Percentiles rank a stretch among this genome's conserved stretches.
phyloP scores from a whole-genome alignment of 2,113 vertebrate species.

The Tachuris rubrigastra region DNA sequence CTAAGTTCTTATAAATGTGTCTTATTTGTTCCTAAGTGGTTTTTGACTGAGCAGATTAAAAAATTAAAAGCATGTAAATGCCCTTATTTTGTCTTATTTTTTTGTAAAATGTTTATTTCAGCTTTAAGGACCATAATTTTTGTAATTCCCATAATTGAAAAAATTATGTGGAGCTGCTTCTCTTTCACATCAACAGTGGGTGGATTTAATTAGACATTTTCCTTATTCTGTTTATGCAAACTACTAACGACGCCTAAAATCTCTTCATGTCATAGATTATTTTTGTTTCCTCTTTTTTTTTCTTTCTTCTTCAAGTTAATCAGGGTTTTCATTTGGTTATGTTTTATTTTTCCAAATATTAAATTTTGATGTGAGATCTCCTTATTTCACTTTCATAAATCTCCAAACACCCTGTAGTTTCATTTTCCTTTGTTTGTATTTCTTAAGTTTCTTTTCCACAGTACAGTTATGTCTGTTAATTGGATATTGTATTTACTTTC shows the following conservation, averaged over 20 bases:
- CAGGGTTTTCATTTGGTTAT: not conserved
- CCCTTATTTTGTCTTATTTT: not conserved
- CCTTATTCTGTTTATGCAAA: constrained; percentile 1
- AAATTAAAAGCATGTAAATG: not conserved
- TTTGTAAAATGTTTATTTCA: not conserved
- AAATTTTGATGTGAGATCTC: not conserved
- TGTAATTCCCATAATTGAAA: not conserved
- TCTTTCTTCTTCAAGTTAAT: not conserved
- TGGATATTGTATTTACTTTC: constrained; percentile 35
- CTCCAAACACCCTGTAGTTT: not conserved
- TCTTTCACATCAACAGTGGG: not conserved
- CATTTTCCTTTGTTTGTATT: constrained; percentile 30
- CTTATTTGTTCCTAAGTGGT: not conserved
- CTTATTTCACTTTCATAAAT: constrained; percentile 32
- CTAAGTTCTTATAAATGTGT: not conserved
- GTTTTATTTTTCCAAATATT: constrained; percentile 5
- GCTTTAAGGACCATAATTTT: not conserved
- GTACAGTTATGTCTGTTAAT: constrained; percentile 34
- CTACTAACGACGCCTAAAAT: not conserved
- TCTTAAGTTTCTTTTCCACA: not conserved
- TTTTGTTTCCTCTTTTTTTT: not conserved
- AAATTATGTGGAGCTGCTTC: not conserved
- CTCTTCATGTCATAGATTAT: not conserved
- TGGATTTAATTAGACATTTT: constrained; percentile 6
- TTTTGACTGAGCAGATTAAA: not conserved